Conservation (phyloP, 2,888 invertebrate species). For the Schizaphis graminum region DNA sequence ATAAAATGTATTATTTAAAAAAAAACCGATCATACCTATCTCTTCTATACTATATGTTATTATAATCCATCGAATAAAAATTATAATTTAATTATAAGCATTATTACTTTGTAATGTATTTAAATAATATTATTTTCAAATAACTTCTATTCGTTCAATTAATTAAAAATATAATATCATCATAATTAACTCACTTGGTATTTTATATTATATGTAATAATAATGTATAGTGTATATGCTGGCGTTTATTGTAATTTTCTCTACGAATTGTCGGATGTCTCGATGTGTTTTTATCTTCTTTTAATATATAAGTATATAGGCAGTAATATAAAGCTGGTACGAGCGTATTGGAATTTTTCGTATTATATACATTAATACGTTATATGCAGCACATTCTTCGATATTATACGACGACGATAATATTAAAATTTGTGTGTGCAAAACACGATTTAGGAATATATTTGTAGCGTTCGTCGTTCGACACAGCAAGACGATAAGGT, state of each 20-base stretch:
- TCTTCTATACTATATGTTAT: background rate
- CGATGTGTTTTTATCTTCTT: background rate
- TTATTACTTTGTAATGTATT: too few species aligned
- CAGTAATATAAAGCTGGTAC: background rate
- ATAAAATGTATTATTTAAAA: background rate
- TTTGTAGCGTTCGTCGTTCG: background rate
- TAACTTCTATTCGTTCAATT: too few species aligned
- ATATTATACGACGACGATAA: background rate
- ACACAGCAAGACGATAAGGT: background rate
- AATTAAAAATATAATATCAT: background rate
- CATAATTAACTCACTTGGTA: background rate
- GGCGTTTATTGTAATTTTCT: background rate
- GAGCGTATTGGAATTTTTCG: background rate
- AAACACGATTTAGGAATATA: slow-evolving; percentile 15
- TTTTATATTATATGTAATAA: too few species aligned
- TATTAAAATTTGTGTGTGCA: slow-evolving; percentile 1
- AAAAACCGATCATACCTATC: background rate
- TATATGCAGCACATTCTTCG: background rate
- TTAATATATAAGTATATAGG: background rate
- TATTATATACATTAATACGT: background rate
- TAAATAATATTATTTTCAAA: too few species aligned
- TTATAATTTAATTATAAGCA: background rate
- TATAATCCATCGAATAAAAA: background rate
- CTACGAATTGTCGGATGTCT: background rate
- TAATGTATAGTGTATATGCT: background rate